Evolutionary conservation across 2,888 invertebrate species (phyloP).

Genomic region (Drosophila nr. medialis): DNA sequence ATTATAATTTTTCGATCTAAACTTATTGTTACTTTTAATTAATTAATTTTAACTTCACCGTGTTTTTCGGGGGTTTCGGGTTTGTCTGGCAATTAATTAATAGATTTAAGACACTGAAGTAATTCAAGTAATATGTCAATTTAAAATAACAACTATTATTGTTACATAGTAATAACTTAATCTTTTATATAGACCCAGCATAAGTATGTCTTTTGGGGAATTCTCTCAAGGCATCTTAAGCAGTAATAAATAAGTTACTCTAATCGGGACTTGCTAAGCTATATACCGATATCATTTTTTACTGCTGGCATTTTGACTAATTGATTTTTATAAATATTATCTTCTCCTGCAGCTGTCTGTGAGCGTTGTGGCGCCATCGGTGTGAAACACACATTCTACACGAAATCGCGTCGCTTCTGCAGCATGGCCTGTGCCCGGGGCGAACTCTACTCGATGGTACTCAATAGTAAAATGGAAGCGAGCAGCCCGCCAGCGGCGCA

Average conservation of each 20-base stretch:
- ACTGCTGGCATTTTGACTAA: background rate
- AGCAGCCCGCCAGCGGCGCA: constrained; percentile 46
- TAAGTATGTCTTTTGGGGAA: background rate
- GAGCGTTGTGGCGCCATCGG: constrained; percentile 94
- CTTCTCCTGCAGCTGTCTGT: constrained; percentile 88
- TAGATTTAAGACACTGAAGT: background rate
- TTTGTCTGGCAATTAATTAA: background rate
- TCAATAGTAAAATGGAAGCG: constrained; percentile 81
- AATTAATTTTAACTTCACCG: background rate
- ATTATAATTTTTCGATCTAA: constrained; percentile 10
- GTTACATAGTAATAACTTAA: background rate
- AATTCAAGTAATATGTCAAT: background rate
- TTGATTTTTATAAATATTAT: background rate
- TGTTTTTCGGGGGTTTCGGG: constrained; percentile 1
- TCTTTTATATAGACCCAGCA: background rate
- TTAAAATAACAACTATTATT: background rate
- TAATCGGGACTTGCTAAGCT: background rate
- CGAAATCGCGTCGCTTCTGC: constrained; percentile 92
- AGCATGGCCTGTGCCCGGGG: constrained; percentile 91
- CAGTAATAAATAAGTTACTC: background rate
- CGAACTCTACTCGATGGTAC: constrained; percentile 83
- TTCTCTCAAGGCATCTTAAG: background rate
- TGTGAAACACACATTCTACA: constrained; percentile 94
- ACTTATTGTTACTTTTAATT: constrained; percentile 15
- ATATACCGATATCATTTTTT: background rate